Evolutionary conservation across 2,797 vertebrate species (phyloP), one percentile per base, ranked within the genome.

Genomic region (Sparus aurata): DNA sequence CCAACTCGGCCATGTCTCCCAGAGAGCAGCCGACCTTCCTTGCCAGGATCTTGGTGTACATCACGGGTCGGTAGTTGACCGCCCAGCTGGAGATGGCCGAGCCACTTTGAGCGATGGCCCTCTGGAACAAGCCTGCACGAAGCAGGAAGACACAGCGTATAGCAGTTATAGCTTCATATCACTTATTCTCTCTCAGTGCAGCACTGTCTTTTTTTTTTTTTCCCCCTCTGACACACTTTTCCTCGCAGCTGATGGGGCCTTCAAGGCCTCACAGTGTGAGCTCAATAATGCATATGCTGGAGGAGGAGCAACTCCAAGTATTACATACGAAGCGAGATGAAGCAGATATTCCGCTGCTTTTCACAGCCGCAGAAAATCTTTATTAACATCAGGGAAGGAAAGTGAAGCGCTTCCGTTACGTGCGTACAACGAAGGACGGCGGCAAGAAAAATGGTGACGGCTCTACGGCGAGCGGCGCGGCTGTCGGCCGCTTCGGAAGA

Each of bases 31-130:
- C 97, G 20, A 99, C 98, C 90, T 99, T 99, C 84, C 91, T 95
- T 0, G 98, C 97, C 91, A 99, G 93, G 80, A 97, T 95, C 47
- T 96, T 95, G 6, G 97, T 97, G 94, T 98, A 99, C 84, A 96
- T 97, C 54, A 97, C 93, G 0, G 97, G 97, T 20, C 96, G 95
- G 88, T 98, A 99, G 91, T 98, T 99, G 71, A 99, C 97, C 0
- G 98, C 97, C 98, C 98, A 99, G 88, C 97, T 98, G 90, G 98
- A 98, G 80, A 99, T 97, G 84, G 98, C 97, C 0, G 98, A 97
- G 49, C 97, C 98, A 5, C 97, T 99, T 94, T 99, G 97, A 22
- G 97, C 97, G 0, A 99, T 98, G 86, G 97, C 97, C 86, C 97
- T 96, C 93, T 99, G 97, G 94, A 98, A 98, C 55, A 98, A 90